phyloP scores from a whole-genome alignment of 2,797 vertebrate species.

The Perodicticus potto region DNA sequence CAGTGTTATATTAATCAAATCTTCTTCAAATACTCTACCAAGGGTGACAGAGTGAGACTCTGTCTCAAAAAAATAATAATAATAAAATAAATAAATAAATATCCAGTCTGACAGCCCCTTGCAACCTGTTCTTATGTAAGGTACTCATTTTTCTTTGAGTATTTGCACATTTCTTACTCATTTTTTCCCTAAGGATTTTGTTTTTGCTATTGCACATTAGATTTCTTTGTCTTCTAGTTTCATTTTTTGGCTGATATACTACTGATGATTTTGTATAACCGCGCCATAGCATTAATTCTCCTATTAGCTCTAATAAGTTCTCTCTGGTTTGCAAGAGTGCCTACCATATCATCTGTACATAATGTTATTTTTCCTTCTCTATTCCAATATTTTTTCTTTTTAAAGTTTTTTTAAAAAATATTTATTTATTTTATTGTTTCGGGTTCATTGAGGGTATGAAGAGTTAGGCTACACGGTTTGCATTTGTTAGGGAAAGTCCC shows the following conservation, averaged over 20 bases:
- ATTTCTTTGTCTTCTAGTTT: neutral
- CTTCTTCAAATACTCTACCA: neutral
- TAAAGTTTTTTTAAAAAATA: no score
- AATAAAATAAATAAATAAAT: no score
- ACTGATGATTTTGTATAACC: constrained; percentile 2
- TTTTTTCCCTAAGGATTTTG: neutral
- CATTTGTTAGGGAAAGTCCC: no score
- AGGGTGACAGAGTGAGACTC: no score
- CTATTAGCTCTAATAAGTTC: neutral
- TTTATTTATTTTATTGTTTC: no score
- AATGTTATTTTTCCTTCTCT: neutral
- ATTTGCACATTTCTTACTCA: neutral
- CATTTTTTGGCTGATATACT: neutral
- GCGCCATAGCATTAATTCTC: neutral
- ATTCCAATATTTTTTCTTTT: neutral
- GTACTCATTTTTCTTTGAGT: neutral
- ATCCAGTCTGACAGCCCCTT: neutral
- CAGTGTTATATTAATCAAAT: neutral
- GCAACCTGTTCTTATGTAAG: neutral
- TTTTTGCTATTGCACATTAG: neutral
- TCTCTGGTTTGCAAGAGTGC: neutral
- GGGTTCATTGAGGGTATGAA: no score
- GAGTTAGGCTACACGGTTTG: no score
- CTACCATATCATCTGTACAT: neutral
- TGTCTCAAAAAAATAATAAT: no score